Conservation (phyloP, 1,140 invertebrate species). For the Nixonia krombeini region DNA sequence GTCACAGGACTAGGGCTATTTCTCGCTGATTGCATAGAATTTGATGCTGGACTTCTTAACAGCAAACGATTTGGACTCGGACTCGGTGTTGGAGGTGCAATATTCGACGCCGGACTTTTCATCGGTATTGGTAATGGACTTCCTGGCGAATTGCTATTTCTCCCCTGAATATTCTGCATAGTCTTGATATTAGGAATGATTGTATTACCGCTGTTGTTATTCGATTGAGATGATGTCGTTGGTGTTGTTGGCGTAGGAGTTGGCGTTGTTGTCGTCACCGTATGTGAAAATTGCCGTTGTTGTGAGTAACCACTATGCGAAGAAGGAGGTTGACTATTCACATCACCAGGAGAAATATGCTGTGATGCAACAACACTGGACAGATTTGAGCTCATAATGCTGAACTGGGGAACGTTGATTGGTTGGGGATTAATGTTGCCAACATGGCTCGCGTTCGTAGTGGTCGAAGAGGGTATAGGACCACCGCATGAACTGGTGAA, state of each 20-base stretch:
- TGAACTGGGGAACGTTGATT: slow-evolving; percentile 62
- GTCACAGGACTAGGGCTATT: slow-evolving; percentile 69
- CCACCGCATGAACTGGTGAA: slow-evolving; percentile 63
- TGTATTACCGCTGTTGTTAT: slow-evolving; percentile 54
- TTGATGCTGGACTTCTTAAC: slow-evolving; percentile 66
- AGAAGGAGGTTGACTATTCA: too few species aligned
- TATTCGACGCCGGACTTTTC: slow-evolving; percentile 69
- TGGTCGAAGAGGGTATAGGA: slow-evolving; percentile 58
- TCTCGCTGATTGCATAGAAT: slow-evolving; percentile 67
- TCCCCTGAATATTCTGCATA: slow-evolving; percentile 66
- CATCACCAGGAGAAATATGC: slow-evolving; percentile 58
- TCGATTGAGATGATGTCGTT: slow-evolving; percentile 48
- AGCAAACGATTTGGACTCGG: slow-evolving; percentile 68
- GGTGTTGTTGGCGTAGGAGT: slow-evolving; percentile 51
- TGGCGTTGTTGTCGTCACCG: too few species aligned
- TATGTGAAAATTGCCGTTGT: slow-evolving; percentile 61
- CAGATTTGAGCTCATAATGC: slow-evolving; percentile 65
- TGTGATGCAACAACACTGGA: slow-evolving; percentile 60
- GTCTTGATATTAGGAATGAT: slow-evolving; percentile 63
- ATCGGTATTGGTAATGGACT: slow-evolving; percentile 69
- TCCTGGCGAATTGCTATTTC: slow-evolving; percentile 64
- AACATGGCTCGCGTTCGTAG: slow-evolving; percentile 57
- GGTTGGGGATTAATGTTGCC: slow-evolving; percentile 58
- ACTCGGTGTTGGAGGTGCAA: slow-evolving; percentile 68
- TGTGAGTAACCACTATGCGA: slow-evolving; percentile 45